Base-by-base conservation (phyloP, 2,113 vertebrate genomes). In the Empidonax traillii region DNA sequence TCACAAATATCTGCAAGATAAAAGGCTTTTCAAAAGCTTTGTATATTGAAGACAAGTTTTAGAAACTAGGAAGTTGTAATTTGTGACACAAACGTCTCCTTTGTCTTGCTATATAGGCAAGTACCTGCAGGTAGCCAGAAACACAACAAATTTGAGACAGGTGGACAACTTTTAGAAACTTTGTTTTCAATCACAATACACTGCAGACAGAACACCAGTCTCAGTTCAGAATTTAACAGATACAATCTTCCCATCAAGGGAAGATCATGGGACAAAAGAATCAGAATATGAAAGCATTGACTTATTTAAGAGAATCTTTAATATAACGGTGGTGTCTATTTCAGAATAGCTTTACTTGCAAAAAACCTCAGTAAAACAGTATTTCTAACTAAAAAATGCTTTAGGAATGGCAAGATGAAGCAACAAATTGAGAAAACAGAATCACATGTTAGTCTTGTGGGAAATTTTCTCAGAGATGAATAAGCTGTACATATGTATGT, bases 401-500 rank as follows among this genome's bases (percentile, higher is more conserved):
- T 85, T 71, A 72, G 77, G 62, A 86, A 86, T 49, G 69, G 73
- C 47, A 74, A 59, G 72, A 77, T 78, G 76, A 96, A 90, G 88
- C 56, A 96, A 89, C 46, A 89, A 75, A 74, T 51, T 75, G 61
- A 82, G 80, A 91, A 94, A 87, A 96, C 46, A 89, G 86, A 78
- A 67, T 76, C 1, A 1, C 59, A 21, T 72, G 84, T 69, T 85
- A 89, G 87, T 31, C 91, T 87, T 85, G 73, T 90, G 89, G 90
- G 96, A 94, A 90, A 95, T 93, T 85, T 94, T 89, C 90, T 89
- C 15, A 9, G 74, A 89, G 86, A 85, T 92, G 86, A 97, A 94
- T 95, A 96, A 95, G 82, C 78, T 88, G 75, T 95, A 94, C 90
- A 75, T 94, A 94, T 94, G 92, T 79, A 96, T 87, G 91, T 92